Percentiles rank a stretch among this genome's conserved stretches.
Conservation (phyloP, 1,140 invertebrate species). For the Harlomillsia oculata region DNA sequence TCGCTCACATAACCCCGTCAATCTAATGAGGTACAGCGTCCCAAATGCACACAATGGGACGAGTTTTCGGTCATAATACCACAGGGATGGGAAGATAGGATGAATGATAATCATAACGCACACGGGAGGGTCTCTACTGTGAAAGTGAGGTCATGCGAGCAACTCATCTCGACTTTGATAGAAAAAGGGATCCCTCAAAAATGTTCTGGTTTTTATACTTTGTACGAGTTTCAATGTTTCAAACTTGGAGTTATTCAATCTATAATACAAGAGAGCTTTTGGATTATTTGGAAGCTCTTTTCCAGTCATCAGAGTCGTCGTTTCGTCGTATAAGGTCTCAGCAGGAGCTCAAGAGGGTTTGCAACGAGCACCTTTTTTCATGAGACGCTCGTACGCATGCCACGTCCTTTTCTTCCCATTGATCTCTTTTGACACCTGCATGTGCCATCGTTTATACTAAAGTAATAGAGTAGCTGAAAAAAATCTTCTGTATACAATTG, state of each 20-base stretch:
- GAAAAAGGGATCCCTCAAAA: no score
- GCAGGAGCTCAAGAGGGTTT: conserved; percentile 9
- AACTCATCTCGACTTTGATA: conserved; percentile 3
- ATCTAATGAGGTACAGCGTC: no score
- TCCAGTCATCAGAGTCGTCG: neutral
- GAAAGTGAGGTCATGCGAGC: conserved; percentile 12
- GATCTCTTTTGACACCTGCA: conserved; percentile 24
- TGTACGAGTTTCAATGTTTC: no score
- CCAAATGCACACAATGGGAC: no score
- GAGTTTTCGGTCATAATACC: no score
- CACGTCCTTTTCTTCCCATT: conserved; percentile 18
- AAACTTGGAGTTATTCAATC: no score
- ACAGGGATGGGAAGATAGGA: no score
- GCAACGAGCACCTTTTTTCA: neutral
- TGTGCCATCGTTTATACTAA: conserved; percentile 13
- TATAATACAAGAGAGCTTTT: neutral
- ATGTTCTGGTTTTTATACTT: no score
- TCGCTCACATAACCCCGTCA: no score
- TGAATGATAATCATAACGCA: conserved; percentile 12
- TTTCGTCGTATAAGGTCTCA: conserved; percentile 7
- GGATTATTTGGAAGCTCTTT: neutral
- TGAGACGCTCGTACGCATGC: conserved; percentile 9
- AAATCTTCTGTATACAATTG: no score
- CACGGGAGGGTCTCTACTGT: no score
- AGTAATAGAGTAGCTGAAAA: neutral